Evolutionary conservation across 2,888 invertebrate species (phyloP), one percentile per base, ranked within the genome.

Genomic region (Lutraria lutraria): DNA sequence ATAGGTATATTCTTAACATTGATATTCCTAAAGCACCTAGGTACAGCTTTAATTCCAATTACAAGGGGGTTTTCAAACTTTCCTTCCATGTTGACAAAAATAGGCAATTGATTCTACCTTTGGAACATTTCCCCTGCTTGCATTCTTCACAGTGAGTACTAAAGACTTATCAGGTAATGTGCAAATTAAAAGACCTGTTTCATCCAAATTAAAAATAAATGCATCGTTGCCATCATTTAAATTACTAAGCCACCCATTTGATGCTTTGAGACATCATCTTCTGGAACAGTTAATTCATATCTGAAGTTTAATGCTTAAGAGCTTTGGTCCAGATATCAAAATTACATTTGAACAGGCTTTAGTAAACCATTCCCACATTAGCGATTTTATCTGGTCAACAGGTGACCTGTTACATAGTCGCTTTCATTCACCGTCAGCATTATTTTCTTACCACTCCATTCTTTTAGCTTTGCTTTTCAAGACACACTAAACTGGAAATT

Each of bases 211-310:
- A 4, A 89, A 60, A 76, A 89, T 86, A 21, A 56, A 10, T 25
- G 76, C 21, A n/a, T 54, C 83, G 29, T 83, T 83, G 19, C 82
- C 87, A 15, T 86, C 76, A 3, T 81, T 68, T 80, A 94, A 94
- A 34, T 88, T 63, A 13, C 81, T 89, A 0, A 93, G 90, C 94
- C 94, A 94, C 12, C 94, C 94, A 72, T 91, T 94, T 21, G 19
- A 90, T 29, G 93, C 93, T 63, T 93, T 93, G 84, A 94, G 93
- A n/a, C n/a, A 15, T 83, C 76, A 15, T 3, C 4, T 6, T 56
- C 56, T 25, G 85, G 19, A 2, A 83, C 54, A 0, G 21, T 31
- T n/a, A 87, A 21, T 13, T 87, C 87, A 0, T n/a, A 6, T 0
- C 83, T 76, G 43, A 83, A 87, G 12, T 12, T 2, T 0, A 72